Evolutionary conservation across 2,888 invertebrate species (phyloP), one percentile per base, ranked within the genome.

Genomic region (Mesorhabditis belari): DNA sequence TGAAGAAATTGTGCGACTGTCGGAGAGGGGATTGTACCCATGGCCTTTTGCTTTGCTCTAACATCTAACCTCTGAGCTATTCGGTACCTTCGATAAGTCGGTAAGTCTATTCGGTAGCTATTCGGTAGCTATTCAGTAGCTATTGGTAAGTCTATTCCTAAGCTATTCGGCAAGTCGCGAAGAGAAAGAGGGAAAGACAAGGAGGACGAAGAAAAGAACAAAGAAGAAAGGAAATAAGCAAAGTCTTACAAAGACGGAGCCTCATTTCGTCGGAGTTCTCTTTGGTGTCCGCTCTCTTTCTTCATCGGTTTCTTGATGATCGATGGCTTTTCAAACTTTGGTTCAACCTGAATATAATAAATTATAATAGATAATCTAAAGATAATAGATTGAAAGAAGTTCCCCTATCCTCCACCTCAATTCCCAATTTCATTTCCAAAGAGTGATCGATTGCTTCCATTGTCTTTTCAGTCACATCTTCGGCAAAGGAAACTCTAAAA

Each of bases 241-340:
- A 25, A 57, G 19, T 60, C 74, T 56, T 29, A 79, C 79, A 79
- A 79, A 29, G 73, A 67, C 9, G 79, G 79, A 44, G 79, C 79
- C 60, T 79, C 79, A 57, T 79, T 79, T 57, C 67, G 66, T 59
- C 69, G 67, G 44, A 79, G 65, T 55, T 79, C 79, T 55, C 77
- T 65, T 23, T 70, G 74, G 29, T 75, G 65, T 61, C 71, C 75
- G 28, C 74, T 64, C 52, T 80, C 77, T 60, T 76, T 77, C 62
- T 77, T 78, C 74, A 79, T 76, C 26, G 79, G 79, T 58, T 80
- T 80, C 67, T 77, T 77, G 70, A 79, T 77, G 57, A 79, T 79
- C 5, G 77, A 76, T n/a, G 79, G 79, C 56, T 75, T 76, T 51
- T 73, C 65, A 67, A 69, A 69, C 51, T 73, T 73, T 44, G 77